A percentile compares a stretch with the other conserved stretches of the same genome.
Evolutionary conservation across 2,113 vertebrate species (phyloP).

Genomic region (Chlorocebus sabaeus): DNA sequence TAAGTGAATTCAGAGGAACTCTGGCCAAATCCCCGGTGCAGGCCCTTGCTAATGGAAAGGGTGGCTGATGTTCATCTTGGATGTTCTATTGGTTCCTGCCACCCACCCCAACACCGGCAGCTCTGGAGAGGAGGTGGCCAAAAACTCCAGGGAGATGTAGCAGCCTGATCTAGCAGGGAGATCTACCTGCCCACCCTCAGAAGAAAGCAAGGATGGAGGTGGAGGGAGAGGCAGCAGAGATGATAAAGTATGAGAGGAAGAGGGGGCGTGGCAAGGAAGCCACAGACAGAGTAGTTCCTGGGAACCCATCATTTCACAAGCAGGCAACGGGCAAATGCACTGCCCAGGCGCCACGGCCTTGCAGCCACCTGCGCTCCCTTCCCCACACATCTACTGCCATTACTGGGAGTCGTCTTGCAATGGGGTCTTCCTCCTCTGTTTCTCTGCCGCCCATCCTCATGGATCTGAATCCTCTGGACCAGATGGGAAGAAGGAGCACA

Average conservation of each 20-base stretch:
- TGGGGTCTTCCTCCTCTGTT: background rate
- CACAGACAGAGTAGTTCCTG: background rate
- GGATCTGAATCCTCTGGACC: background rate
- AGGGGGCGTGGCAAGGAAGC: too few species aligned
- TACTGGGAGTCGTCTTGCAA: background rate
- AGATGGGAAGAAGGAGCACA: background rate
- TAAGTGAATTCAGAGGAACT: background rate
- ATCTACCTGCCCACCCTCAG: too few species aligned
- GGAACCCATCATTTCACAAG: background rate
- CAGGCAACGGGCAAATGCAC: accelerated
- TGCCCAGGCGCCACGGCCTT: background rate
- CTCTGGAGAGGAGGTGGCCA: background rate
- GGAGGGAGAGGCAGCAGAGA: background rate
- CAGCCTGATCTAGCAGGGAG: background rate
- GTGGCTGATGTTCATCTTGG: too few species aligned
- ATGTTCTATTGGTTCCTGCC: background rate
- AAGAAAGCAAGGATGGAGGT: background rate
- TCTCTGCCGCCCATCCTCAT: background rate
- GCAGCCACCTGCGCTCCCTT: too few species aligned
- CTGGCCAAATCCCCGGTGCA: background rate
- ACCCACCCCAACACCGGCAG: background rate
- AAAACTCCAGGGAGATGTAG: background rate
- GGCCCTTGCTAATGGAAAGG: background rate
- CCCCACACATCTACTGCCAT: background rate
- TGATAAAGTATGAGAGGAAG: background rate